These are phyloP conservation scores for Plecturocebus donacophilus DNA, from an alignment of 2,113 vertebrate genomes.

Conservation along the genomic window DNA sequence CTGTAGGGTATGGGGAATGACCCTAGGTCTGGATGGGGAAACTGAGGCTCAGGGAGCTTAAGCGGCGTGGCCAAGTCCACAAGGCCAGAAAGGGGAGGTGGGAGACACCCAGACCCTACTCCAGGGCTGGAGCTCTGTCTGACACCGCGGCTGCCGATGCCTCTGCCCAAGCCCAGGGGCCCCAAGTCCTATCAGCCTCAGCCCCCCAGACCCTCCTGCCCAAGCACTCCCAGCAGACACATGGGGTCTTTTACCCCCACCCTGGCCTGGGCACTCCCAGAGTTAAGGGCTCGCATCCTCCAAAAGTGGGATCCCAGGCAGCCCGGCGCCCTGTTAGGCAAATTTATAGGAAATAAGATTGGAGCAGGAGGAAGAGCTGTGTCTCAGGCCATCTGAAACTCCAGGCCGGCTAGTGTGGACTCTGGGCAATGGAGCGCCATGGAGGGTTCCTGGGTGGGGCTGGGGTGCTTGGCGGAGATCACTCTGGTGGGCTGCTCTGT, in stretches of 20 bases:
- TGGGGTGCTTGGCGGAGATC: rapidly evolving
- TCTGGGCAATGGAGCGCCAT: background rate
- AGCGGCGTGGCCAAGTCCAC: too few species aligned
- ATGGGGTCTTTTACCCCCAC: background rate
- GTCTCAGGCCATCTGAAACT: background rate
- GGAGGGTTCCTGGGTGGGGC: background rate
- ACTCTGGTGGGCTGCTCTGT: too few species aligned
- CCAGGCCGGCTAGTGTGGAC: background rate
- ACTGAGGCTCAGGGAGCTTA: background rate
- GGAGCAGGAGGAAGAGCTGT: background rate
- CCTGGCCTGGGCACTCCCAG: background rate
- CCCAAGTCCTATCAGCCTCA: background rate
- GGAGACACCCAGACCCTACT: background rate
- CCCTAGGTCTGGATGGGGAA: background rate
- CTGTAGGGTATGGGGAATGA: too few species aligned
- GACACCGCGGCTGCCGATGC: rapidly evolving
- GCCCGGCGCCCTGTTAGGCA: background rate
- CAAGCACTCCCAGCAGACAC: background rate
- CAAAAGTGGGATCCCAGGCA: background rate
- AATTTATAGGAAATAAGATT: background rate
- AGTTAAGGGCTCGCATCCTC: rapidly evolving
- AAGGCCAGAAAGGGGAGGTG: background rate
- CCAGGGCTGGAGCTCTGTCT: background rate
- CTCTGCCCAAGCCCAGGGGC: background rate
- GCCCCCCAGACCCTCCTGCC: background rate